These are phyloP conservation scores for Malurus leucopterus DNA, from an alignment of 2,797 vertebrate genomes.

Conservation along the genomic window DNA sequence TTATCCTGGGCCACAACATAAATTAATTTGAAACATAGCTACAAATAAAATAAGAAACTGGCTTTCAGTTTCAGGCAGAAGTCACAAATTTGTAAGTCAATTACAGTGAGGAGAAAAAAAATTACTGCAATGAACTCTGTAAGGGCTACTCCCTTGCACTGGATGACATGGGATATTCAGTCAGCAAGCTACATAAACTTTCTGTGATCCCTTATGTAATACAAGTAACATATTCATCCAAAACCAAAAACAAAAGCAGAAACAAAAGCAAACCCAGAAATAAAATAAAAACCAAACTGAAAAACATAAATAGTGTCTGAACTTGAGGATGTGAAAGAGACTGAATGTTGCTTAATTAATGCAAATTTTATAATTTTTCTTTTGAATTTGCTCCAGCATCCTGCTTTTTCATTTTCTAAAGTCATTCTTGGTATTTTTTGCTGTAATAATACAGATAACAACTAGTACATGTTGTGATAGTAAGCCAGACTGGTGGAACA, in stretches of 20 bases:
- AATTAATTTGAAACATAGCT: background rate
- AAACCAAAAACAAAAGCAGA: background rate
- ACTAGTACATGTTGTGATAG: background rate
- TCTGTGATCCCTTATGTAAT: background rate
- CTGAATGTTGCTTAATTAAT: background rate
- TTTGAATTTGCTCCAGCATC: background rate
- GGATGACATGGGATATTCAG: background rate
- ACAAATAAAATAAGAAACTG: background rate
- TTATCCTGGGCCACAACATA: background rate
- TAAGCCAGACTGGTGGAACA: background rate
- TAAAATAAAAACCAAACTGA: background rate
- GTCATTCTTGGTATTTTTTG: background rate
- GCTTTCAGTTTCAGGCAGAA: slow-evolving; percentile 16
- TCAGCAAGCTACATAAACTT: background rate
- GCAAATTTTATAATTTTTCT: background rate
- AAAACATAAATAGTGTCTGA: background rate
- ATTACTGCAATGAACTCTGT: background rate
- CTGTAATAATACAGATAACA: background rate
- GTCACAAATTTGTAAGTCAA: background rate
- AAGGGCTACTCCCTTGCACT: background rate
- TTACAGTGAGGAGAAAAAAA: slow-evolving; percentile 9
- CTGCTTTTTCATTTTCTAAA: background rate
- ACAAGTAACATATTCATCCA: background rate
- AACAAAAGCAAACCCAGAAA: background rate
- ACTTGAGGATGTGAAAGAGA: background rate